Evolutionary conservation across 1,140 invertebrate species (phyloP), one percentile per base, ranked within the genome.

Genomic region (Papilio glaucus): DNA sequence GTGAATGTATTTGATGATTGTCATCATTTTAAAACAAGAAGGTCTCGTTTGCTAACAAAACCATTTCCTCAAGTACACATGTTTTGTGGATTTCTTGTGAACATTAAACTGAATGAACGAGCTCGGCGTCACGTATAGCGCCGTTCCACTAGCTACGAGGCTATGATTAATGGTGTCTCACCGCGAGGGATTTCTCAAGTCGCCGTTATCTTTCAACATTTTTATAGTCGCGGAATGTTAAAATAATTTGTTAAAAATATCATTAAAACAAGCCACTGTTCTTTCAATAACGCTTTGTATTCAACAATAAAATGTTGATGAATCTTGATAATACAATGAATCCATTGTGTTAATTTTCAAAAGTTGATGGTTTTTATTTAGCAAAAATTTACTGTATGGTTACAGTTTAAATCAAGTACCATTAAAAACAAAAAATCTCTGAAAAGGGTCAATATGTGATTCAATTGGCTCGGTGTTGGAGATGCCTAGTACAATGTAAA

Each of bases 141-240:
- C 18, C 37, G 18, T 12, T 41, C 37, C 6, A 7, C 37, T 65
- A 5, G 7, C 38, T 8, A 41, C 37, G 21, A 5, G 26, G 18
- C 38, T 65, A 65, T 65, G 62, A 65, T 65, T 65, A 65, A 65
- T 65, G 62, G 2, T 21, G 37, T 65, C 37, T 21, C 37, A 65
- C 29, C 37, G 1, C 62, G 33, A 5, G 33, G 29, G 18, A 65
- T 18, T 38, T 65, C 38, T 65, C 62, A 33, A 38, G 37, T 41
- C 18, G 1, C 15, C 13, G n/a, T n/a, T 33, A 13, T 33, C 13
- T 62, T 33, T 61, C 29, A 33, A 61, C 60, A 15, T 33, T 61
- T 61, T 61, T 37, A 61, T 33, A 33, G 1, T 15, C 13, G 10
- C 49, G 12, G 3, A 57, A 57, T 12, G 49, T 57, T 45, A 45